These are phyloP conservation scores for Cremastinae sp. DNA, from an alignment of 2,888 invertebrate genomes.

Conservation along the genomic window DNA sequence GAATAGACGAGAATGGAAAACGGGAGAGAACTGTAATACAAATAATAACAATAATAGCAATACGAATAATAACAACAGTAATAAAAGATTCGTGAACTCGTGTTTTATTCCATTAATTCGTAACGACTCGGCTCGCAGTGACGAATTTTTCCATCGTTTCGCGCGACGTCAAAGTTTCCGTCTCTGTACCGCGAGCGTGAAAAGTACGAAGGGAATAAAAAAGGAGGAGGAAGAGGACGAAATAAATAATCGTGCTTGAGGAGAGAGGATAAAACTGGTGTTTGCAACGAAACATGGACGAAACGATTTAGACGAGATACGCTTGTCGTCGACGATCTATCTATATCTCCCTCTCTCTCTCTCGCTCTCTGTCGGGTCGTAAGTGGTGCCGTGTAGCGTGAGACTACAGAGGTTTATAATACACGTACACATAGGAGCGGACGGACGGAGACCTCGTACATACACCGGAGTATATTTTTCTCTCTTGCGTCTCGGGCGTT, in stretches of 20 bases:
- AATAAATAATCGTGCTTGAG: neutral
- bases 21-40: neutral
- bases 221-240: too few species aligned
- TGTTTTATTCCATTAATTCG: neutral
- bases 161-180: neutral
- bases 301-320: conserved; percentile 49
- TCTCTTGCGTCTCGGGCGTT: conserved; percentile 47
- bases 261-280: conserved; percentile 23
- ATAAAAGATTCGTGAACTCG: neutral
- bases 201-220: neutral
- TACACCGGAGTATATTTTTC: conserved; percentile 43
- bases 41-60: conserved; percentile 9
- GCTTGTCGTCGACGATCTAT: conserved; percentile 44
- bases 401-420: conserved; percentile 42
- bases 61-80: neutral
- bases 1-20: conserved; percentile 2
- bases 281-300: conserved; percentile 41
- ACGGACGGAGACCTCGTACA: neutral
- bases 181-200: neutral
- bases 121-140: neutral
- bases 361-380: conserved; percentile 19
- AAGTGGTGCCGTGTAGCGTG: conserved; percentile 45
- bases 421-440: conserved; percentile 11
- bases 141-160: too few species aligned
- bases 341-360: conserved; percentile 27